phyloP scores from a whole-genome alignment of 2,888 invertebrate species.

The Ochropacha duplaris region DNA sequence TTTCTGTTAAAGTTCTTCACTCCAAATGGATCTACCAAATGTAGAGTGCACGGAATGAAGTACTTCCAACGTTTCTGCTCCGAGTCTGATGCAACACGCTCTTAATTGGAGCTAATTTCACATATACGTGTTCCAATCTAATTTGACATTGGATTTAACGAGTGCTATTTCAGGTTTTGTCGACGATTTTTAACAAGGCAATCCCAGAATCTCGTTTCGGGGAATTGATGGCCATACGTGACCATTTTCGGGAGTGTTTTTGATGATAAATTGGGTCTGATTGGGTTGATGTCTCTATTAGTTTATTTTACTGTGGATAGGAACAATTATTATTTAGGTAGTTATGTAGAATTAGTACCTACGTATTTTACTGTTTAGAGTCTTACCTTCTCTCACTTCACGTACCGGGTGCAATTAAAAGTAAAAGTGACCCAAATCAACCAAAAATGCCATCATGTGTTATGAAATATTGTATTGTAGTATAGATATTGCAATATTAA shows the following conservation, averaged over 20 bases:
- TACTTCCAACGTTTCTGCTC: not conserved
- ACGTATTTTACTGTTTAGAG: no score
- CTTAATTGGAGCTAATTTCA: not conserved
- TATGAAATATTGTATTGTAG: no score
- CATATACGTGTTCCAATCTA: not conserved
- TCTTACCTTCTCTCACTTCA: no score
- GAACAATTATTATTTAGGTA: no score
- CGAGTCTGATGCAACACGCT: not conserved
- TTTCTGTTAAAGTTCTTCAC: not conserved
- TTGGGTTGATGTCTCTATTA: no score
- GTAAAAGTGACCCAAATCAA: no score
- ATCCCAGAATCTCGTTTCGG: not conserved
- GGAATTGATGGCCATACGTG: not conserved
- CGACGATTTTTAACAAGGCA: not conserved
- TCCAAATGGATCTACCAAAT: not conserved
- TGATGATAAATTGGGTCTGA: not conserved
- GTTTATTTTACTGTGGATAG: no score
- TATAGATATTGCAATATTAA: no score
- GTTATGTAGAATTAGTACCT: no score
- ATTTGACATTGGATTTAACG: not conserved
- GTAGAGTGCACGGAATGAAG: not conserved
- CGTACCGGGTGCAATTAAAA: no score
- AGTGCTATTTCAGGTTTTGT: not conserved
- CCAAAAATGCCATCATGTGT: no score
- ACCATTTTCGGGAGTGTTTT: not conserved